Evolutionary conservation across 2,888 invertebrate genomes (phyloP).

Genomic region (Chloroclysta siterata): DNA sequence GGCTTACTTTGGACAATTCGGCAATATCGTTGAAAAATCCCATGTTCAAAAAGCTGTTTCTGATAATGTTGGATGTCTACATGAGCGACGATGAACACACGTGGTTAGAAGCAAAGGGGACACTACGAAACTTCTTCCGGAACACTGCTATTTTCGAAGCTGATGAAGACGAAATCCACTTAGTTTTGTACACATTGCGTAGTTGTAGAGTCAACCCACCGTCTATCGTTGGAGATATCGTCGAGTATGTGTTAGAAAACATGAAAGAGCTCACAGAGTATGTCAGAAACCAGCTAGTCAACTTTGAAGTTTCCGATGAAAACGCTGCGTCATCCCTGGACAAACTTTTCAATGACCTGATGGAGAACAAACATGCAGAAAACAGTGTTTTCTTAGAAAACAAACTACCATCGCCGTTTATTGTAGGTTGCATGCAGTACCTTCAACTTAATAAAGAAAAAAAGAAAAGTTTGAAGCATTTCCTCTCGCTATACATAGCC

Average conservation of each 20-base stretch:
- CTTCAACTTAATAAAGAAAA: constrained; percentile 63
- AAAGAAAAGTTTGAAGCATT: constrained; percentile 69
- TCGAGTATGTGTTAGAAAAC: constrained; percentile 70
- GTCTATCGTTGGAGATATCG: constrained; percentile 65
- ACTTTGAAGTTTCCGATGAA: constrained; percentile 70
- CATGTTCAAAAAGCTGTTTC: constrained; percentile 83
- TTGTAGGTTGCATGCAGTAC: constrained; percentile 74
- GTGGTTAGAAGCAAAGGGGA: constrained; percentile 81
- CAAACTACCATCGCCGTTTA: constrained; percentile 73
- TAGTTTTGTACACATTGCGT: constrained; percentile 86
- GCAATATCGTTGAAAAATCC: constrained; percentile 79
- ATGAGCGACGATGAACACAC: constrained; percentile 64
- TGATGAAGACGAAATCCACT: constrained; percentile 86
- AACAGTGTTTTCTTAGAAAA: constrained; percentile 68
- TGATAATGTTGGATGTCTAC: constrained; percentile 85
- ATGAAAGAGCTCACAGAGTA: constrained; percentile 61
- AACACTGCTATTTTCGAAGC: constrained; percentile 88
- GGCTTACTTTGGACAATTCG: constrained; percentile 76
- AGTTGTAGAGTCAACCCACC: constrained; percentile 64
- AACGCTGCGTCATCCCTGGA: constrained; percentile 61
- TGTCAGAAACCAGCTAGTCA: constrained; percentile 66
- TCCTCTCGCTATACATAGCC: constrained; percentile 72
- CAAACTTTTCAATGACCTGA: constrained; percentile 70
- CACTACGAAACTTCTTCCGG: constrained; percentile 84
- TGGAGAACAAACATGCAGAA: constrained; percentile 64